Evolutionary conservation across 2,113 vertebrate species (phyloP).

Genomic region (Strigops habroptila): DNA sequence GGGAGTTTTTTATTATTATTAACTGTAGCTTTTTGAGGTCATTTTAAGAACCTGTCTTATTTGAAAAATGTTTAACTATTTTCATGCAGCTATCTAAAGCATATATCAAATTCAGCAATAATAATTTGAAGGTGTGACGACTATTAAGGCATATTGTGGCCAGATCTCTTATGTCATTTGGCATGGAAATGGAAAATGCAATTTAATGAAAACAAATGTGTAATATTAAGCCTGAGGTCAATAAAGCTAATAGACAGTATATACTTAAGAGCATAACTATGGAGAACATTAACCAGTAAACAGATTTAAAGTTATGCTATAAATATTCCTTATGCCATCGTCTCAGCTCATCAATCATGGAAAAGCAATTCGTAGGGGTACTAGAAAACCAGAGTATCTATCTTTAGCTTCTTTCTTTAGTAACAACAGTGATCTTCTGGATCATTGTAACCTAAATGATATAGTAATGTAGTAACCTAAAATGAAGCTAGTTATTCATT

Average conservation of each 20-base stretch:
- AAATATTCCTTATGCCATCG: neutral
- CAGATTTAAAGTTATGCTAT: neutral
- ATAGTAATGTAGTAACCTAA: neutral
- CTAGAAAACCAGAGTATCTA: neutral
- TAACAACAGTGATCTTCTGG: neutral
- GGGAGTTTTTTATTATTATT: neutral
- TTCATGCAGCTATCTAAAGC: neutral
- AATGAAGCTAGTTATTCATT: neutral
- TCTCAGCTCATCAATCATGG: neutral
- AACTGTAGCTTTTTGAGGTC: neutral
- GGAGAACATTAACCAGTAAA: neutral
- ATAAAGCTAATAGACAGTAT: constrained; percentile 10
- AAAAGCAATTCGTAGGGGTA: neutral
- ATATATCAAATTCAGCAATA: constrained; percentile 15
- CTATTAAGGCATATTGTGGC: neutral
- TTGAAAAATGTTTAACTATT: constrained; percentile 24
- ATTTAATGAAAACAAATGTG: constrained; percentile 46
- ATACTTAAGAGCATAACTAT: neutral
- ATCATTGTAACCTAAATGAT: neutral
- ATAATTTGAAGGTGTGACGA: neutral
- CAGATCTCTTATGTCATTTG: constrained; percentile 2
- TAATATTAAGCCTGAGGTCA: constrained; percentile 24
- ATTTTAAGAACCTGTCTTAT: neutral
- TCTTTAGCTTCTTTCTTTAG: neutral
- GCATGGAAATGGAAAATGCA: neutral